These are phyloP conservation scores for Falcaria lacertinaria DNA, from an alignment of 2,888 invertebrate species.

Conservation along the genomic window DNA sequence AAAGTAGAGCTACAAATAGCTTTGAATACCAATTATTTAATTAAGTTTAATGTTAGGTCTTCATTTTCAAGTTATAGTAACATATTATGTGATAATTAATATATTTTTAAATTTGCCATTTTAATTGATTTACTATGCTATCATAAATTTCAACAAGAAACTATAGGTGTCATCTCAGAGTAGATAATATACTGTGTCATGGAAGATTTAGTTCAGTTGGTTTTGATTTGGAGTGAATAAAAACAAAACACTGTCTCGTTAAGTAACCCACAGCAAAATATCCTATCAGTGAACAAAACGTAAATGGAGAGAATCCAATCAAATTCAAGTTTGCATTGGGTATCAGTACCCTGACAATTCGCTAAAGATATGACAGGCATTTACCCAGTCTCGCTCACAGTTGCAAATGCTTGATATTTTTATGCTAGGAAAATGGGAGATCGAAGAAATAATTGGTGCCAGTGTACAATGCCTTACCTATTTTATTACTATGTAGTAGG, in stretches of 20 bases:
- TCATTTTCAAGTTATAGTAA: too few species aligned
- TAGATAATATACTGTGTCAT: too few species aligned
- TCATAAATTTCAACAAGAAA: too few species aligned
- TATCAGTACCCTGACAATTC: constrained; percentile 21
- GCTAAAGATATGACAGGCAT: constrained; percentile 42
- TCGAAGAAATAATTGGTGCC: constrained; percentile 35
- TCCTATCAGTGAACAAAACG: background rate
- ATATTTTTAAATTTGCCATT: too few species aligned
- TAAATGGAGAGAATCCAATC: background rate
- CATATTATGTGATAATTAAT: too few species aligned
- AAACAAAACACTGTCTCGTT: background rate
- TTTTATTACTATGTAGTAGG: constrained; percentile 9
- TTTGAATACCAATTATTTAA: too few species aligned
- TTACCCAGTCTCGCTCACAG: constrained; percentile 39
- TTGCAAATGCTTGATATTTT: constrained; percentile 33
- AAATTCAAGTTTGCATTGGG: constrained; percentile 13
- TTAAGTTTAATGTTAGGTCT: too few species aligned
- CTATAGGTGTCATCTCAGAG: too few species aligned
- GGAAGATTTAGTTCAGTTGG: too few species aligned
- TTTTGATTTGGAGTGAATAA: background rate
- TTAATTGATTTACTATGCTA: too few species aligned
- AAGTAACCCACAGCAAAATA: background rate
- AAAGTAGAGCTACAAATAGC: too few species aligned
- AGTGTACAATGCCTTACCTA: constrained; percentile 33
- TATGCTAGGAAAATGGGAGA: constrained; percentile 28